Evolutionary conservation across 2,888 invertebrate species (phyloP).

Genomic region (Lycophotia porphyrea): DNA sequence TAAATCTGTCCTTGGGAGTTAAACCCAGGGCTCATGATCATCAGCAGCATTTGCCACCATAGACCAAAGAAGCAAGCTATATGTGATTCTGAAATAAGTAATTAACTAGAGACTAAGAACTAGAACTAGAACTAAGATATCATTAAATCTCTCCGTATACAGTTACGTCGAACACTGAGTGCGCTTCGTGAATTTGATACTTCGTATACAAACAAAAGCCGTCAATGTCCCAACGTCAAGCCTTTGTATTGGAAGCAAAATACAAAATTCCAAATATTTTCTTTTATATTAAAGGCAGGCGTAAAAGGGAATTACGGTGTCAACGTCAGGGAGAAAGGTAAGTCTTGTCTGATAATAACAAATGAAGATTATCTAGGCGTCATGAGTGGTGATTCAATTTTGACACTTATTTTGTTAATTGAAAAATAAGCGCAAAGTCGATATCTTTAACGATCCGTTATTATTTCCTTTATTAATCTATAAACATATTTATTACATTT

Average conservation of each 20-base stretch:
- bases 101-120: too few relatives aligned
- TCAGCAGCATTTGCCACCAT: too few relatives aligned
- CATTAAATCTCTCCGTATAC: background rate
- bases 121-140: too few relatives aligned
- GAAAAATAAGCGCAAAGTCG: background rate
- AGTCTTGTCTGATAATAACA: background rate
- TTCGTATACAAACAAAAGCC: slow-evolving; percentile 21
- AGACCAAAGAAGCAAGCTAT: background rate
- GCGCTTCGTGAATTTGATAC: slow-evolving; percentile 47
- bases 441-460: background rate
- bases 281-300: background rate
- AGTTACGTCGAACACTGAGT: slow-evolving; percentile 11
- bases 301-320: background rate
- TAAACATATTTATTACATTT: too few relatives aligned
- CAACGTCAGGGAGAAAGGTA: background rate
- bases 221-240: slow-evolving; percentile 22
- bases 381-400: background rate
- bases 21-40: too few relatives aligned
- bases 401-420: background rate
- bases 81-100: background rate
- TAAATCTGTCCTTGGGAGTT: too few relatives aligned
- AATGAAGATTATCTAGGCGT: background rate
- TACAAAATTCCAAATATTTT: slow-evolving; percentile 45
- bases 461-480: too few relatives aligned
- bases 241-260: slow-evolving; percentile 37